Percentiles rank a stretch among this genome's conserved stretches.
phyloP scores from a whole-genome alignment of 2,888 invertebrate genomes.

The Prosopocoilus inquinatus region DNA sequence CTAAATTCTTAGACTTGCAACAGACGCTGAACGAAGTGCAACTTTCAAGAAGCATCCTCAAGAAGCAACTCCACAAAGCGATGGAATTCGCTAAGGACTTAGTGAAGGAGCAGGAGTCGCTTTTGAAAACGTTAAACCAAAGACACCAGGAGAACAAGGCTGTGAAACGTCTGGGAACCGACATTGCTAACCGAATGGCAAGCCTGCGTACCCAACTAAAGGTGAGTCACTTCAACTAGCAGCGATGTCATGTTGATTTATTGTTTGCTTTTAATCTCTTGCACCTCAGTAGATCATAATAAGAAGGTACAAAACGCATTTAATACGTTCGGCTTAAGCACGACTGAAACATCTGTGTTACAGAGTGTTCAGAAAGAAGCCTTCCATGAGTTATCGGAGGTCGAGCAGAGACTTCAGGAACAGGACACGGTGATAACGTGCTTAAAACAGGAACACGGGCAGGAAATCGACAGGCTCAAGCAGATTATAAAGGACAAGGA shows the following conservation, averaged over 20 bases:
- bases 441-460: slow-evolving; percentile 52
- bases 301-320: neutral
- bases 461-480: slow-evolving; percentile 51
- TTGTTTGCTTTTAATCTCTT: no score
- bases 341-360: slow-evolving; percentile 15
- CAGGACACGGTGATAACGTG: slow-evolving; percentile 51
- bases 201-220: slow-evolving; percentile 53
- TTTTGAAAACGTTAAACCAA: slow-evolving; percentile 48
- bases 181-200: slow-evolving; percentile 53
- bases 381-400: slow-evolving; percentile 53
- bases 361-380: slow-evolving; percentile 56
- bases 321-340: neutral
- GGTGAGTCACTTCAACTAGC: slow-evolving; percentile 35
- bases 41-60: slow-evolving; percentile 53
- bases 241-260: neutral
- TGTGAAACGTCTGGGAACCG: slow-evolving; percentile 51
- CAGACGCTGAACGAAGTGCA: slow-evolving; percentile 51
- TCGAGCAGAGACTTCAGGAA: slow-evolving; percentile 53
- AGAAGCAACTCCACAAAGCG: slow-evolving; percentile 55
- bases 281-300: no score
- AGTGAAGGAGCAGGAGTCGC: slow-evolving; percentile 54
- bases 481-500: slow-evolving; percentile 52
- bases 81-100: slow-evolving; percentile 56
- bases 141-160: slow-evolving; percentile 45
- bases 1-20: slow-evolving; percentile 51